These are phyloP conservation scores for Ditula angustiorana DNA, from an alignment of 2,888 invertebrate genomes.

Conservation along the genomic window DNA sequence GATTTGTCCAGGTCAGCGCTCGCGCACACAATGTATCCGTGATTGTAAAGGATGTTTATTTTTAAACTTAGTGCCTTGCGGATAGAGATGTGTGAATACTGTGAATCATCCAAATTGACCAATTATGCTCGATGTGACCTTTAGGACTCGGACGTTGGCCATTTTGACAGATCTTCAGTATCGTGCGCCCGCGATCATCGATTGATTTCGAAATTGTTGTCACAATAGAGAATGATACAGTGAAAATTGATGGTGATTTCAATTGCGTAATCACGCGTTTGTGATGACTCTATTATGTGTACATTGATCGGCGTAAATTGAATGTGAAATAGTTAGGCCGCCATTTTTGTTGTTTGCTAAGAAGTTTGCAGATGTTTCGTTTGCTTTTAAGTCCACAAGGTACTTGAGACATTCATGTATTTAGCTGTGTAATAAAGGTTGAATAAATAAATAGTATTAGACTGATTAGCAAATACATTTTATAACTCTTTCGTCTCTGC, in stretches of 20 bases:
- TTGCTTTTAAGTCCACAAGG: background rate
- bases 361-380: background rate
- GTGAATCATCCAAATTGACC: slow-evolving; percentile 33
- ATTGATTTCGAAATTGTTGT: slow-evolving; percentile 28
- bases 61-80: slow-evolving; percentile 24
- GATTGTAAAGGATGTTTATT: slow-evolving; percentile 37
- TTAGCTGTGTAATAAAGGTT: no score
- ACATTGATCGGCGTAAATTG: background rate
- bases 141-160: slow-evolving; percentile 2
- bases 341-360: background rate
- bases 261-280: background rate
- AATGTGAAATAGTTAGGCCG: slow-evolving; percentile 2
- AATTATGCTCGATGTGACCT: slow-evolving; percentile 25
- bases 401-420: no score
- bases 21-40: background rate
- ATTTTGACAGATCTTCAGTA: slow-evolving; percentile 23
- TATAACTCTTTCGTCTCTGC: no score
- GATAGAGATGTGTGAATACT: slow-evolving; percentile 19
- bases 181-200: slow-evolving; percentile 1
- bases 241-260: slow-evolving; percentile 4
- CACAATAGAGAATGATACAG: slow-evolving; percentile 11
- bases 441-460: no score
- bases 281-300: slow-evolving; percentile 1
- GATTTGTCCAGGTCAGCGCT: background rate
- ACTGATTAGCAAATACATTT: no score